Conservation (phyloP, 2,888 invertebrate genomes). For the Idaea dimidiata region DNA sequence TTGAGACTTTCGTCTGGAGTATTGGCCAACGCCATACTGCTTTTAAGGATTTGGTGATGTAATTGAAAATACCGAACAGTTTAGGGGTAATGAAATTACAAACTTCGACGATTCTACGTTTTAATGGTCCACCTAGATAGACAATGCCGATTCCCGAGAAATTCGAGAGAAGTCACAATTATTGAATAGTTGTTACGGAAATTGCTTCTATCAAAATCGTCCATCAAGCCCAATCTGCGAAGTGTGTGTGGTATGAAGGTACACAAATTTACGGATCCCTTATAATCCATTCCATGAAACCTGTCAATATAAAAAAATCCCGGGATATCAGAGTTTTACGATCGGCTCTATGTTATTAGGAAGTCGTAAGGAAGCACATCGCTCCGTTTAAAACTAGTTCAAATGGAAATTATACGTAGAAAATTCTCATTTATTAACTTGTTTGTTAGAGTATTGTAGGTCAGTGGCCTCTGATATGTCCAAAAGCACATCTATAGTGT, state of each 20-base stretch:
- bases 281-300: neutral
- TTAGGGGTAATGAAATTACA: no score
- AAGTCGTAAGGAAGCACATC: neutral
- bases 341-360: neutral
- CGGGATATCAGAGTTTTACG: neutral
- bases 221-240: no score
- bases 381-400: neutral
- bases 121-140: no score
- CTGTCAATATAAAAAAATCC: neutral
- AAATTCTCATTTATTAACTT: neutral
- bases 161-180: no score
- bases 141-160: no score
- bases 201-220: no score
- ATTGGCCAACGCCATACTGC: no score
- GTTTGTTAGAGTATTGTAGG: neutral
- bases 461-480: neutral
- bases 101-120: no score
- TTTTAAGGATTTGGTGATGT: no score
- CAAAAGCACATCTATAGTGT: neutral
- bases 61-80: no score
- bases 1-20: no score
- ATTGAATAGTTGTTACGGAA: no score
- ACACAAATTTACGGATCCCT: neutral
- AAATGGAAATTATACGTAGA: neutral
- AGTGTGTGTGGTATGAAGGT: neutral